Percentiles rank a stretch among this genome's conserved stretches.
Evolutionary conservation across 2,113 vertebrate species (phyloP).

Genomic region (Alligator sinensis): DNA sequence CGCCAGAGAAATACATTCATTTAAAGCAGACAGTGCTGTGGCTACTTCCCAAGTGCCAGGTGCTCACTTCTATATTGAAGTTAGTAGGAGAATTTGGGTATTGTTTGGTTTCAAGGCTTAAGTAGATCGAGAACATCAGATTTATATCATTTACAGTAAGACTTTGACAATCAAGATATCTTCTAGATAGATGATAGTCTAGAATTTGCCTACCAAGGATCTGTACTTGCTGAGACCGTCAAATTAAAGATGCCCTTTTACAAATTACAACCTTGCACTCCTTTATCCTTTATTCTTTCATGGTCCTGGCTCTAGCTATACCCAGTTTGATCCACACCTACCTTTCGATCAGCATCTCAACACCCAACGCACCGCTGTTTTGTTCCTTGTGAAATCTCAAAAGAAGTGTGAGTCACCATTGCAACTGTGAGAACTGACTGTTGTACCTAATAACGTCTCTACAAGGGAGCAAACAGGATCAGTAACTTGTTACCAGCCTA

Average conservation of each 20-base stretch:
- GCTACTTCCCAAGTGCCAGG: rapidly evolving
- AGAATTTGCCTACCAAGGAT: background rate
- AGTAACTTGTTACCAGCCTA: rapidly evolving
- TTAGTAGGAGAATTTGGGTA: background rate
- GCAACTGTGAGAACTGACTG: background rate
- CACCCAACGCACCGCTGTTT: background rate
- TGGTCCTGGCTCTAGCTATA: background rate
- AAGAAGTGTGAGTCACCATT: background rate
- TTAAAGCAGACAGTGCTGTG: background rate
- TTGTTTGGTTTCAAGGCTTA: background rate
- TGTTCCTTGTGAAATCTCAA: background rate
- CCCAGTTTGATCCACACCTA: background rate
- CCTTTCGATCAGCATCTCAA: background rate
- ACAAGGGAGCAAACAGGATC: background rate
- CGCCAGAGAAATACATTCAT: background rate
- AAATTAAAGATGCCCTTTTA: background rate
- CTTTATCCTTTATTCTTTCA: background rate
- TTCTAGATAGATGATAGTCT: background rate
- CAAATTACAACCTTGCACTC: background rate
- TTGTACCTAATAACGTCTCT: background rate
- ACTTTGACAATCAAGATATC: background rate
- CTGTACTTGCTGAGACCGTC: background rate
- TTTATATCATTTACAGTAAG: background rate
- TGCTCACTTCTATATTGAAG: background rate
- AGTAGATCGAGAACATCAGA: background rate